These are phyloP conservation scores for Apodemus agrarius DNA, from an alignment of 2,797 vertebrate genomes.

Conservation along the genomic window DNA sequence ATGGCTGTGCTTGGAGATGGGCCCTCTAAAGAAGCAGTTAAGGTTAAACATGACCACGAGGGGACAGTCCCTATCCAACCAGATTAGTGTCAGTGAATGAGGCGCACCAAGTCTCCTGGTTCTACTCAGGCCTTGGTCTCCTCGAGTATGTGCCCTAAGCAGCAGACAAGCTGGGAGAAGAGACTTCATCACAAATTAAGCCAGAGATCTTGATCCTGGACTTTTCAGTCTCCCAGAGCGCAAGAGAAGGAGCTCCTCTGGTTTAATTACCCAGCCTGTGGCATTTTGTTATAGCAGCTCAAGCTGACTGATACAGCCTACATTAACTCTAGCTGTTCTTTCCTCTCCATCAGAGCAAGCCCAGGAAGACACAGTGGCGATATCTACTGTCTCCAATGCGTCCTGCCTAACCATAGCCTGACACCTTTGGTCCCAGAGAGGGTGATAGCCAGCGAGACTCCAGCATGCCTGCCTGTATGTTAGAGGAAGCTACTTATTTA, in stretches of 20 bases:
- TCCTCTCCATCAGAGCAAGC: fast-evolving
- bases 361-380: neutral
- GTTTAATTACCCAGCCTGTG: neutral
- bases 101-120: too few relatives aligned
- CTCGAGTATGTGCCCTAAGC: too few relatives aligned
- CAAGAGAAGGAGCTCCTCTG: neutral
- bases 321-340: fast-evolving
- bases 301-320: neutral
- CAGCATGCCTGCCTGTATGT: constrained; percentile 65
- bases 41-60: neutral
- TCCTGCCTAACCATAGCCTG: constrained; percentile 3
- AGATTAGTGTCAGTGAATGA: neutral
- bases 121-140: too few relatives aligned
- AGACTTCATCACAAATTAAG: neutral
- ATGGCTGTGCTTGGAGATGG: fast-evolving
- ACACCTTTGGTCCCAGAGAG: constrained; percentile 22
- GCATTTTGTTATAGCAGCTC: neutral
- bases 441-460: neutral
- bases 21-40: neutral
- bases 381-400: fast-evolving
- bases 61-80: neutral
- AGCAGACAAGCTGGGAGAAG: neutral
- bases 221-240: neutral
- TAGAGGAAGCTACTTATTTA: constrained; percentile 29
- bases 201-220: neutral